phyloP scores from a whole-genome alignment of 2,888 invertebrate species.

The Furcula furcula region DNA sequence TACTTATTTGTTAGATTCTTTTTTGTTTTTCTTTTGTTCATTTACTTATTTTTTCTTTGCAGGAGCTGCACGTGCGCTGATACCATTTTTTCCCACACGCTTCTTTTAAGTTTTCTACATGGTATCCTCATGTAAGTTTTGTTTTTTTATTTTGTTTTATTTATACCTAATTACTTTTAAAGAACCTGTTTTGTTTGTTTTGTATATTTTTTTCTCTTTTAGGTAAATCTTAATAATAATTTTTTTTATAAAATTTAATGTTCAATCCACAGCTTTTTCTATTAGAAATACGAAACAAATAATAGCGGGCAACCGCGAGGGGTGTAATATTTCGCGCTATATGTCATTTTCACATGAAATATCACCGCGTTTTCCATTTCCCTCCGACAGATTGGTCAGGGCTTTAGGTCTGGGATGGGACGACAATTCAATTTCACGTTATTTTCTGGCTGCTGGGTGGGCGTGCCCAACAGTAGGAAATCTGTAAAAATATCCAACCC shows the following conservation, averaged over 20 bases:
- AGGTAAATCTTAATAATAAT: too few species aligned
- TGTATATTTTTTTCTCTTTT: too few species aligned
- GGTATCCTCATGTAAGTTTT: slow-evolving; percentile 82
- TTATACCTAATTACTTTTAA: slow-evolving; percentile 28
- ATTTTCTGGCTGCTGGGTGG: slow-evolving; percentile 35
- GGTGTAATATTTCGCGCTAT: too few species aligned
- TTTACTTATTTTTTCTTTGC: slow-evolving; percentile 59
- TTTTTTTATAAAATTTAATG: too few species aligned
- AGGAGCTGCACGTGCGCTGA: slow-evolving; percentile 53
- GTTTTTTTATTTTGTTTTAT: slow-evolving; percentile 53
- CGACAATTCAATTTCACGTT: slow-evolving; percentile 41
- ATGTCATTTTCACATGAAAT: not conserved
- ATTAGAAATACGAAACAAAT: too few species aligned
- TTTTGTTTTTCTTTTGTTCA: slow-evolving; percentile 45
- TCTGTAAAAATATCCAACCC: slow-evolving; percentile 30
- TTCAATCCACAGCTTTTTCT: too few species aligned
- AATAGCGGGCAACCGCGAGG: too few species aligned
- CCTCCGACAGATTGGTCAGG: not conserved
- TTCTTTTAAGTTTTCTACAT: slow-evolving; percentile 69
- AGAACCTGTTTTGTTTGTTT: too few species aligned
- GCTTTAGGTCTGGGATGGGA: not conserved
- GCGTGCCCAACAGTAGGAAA: slow-evolving; percentile 5
- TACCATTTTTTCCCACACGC: slow-evolving; percentile 53
- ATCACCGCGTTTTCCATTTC: not conserved
- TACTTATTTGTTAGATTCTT: too few species aligned